Evolutionary conservation across 2,797 vertebrate species (phyloP).

Genomic region (Hippopotamyrus pictus): DNA sequence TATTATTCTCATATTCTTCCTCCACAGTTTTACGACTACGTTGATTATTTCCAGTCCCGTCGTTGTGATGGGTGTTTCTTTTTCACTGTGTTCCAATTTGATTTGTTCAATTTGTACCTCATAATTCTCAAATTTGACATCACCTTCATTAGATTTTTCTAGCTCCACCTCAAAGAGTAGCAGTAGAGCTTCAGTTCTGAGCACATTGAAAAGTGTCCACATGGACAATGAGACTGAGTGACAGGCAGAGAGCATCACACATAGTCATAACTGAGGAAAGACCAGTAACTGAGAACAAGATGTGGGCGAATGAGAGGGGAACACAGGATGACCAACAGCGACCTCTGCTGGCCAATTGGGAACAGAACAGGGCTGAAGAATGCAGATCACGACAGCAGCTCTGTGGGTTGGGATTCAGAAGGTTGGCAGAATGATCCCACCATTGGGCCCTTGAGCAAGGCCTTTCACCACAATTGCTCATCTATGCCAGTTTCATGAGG

Average conservation of each 20-base stretch:
- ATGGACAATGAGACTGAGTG: not conserved
- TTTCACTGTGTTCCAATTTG: not conserved
- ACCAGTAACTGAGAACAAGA: not conserved
- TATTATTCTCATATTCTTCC: not conserved
- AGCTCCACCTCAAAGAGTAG: not conserved
- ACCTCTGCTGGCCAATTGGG: not conserved
- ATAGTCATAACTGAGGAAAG: not conserved
- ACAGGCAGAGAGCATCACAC: not conserved
- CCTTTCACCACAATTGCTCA: not conserved
- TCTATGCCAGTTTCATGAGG: not conserved
- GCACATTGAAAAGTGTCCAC: not conserved
- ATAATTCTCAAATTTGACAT: not conserved
- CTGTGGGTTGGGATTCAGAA: not conserved
- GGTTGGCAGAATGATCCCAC: not conserved
- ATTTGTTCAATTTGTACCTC: not conserved
- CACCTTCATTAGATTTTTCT: not conserved
- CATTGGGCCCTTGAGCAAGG: not conserved
- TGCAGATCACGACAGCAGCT: not conserved
- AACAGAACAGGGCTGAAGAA: not conserved
- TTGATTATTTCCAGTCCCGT: not conserved
- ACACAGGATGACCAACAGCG: not conserved
- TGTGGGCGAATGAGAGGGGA: not conserved
- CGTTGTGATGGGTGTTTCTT: not conserved
- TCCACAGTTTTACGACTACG: not conserved
- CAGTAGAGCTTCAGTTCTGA: not conserved